Evolutionary conservation across 2,888 invertebrate species (phyloP), one percentile per base, ranked within the genome.

Genomic region (Drosophila pseudotakahashii): DNA sequence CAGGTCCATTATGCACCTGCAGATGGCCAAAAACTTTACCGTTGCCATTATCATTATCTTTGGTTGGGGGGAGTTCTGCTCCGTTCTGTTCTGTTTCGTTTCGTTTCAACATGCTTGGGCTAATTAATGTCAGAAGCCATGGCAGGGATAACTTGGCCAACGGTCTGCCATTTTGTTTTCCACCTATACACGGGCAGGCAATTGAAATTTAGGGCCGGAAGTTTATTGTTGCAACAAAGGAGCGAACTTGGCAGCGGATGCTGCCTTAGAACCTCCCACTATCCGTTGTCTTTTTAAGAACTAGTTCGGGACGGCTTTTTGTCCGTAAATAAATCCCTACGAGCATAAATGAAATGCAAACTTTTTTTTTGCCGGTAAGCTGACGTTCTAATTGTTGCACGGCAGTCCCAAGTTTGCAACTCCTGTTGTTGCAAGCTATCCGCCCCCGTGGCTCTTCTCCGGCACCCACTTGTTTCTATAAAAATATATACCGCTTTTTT

Each of bases 301-400:
- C 76, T 59, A 75, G 60, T 52, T 67, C 39, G 67, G 10, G 34
- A 50, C 19, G 44, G 19, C 19, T 80, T 86, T 79, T 77, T 70
- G 80, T 77, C 59, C 52, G 63, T 69, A 78, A 85, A 79, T 71
- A 48, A 48, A 82, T 88, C 75, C 79, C 82, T 76, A 75, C 76
- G 81, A 82, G 81, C 71, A 78, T 78, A 85, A 85, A 88, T 88
- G 78, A 79, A 88, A 85, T 87, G 84, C 86, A 85, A 85, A 87
- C 82, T 84, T 85, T 84, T 84, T 84, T 87, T 84, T 84, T 84
- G 84, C 87, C 82, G 82, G 85, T 84, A 77, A 84, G 73, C 87
- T 84, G 87, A 78, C 83, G 80, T 76, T 82, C 85, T 84, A 84
- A 84, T 84, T 84, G 84, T 84, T 82, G 66, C 39, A 39, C 16